Base-by-base conservation (phyloP, 53 echinoderm and acorn worm species). In the Pentamera pediparva region DNA sequence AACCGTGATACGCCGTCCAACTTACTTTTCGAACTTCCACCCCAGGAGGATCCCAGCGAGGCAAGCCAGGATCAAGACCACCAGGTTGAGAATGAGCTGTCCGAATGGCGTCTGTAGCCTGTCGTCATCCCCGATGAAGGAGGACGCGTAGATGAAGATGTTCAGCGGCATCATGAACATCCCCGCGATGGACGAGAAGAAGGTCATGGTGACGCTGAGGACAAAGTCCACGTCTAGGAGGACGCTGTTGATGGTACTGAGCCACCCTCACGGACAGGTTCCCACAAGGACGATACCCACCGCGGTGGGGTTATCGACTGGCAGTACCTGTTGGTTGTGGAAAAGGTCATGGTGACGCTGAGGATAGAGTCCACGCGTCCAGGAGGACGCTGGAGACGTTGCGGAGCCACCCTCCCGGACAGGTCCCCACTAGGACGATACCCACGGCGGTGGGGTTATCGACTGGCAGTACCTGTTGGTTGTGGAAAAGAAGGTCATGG, bases 151-250 rank as follows among this genome's bases (percentile, higher is more conserved):
- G 78, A 96, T 82, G 75, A 82, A 69, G 54, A 96, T 81, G 39
- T 96, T 96, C 7, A 96, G 67, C 0, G 96, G 91, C 91, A 90
- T 96, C 85, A 96, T 85, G 2, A 57, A 85, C 49, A 96, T 65
- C 10, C 91, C 91, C 20, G 78, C 54, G 39, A 96, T 77, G 37
- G 91, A 83, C n/a, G 90, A 96, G 70, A 91, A 85, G 62, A 86
- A 85, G 5, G 96, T 96, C 96, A 96, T 96, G 9, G 91, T 91
- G 13, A 96, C 69, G 36, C 96, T 91, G 21, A 96, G 83, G 15
- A 81, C 75, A 28, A 91, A 79, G 59, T 96, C 96, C 50, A 83
- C 76, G 35, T 90, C 88, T 27, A 96, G 59, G 41, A 96, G 86
- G 22, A 90, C 65, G 37, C 78, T 81, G 81, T 83, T 77, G 59